A percentile compares a stretch with the other conserved stretches of the same genome.
Evolutionary conservation across 2,888 invertebrate genomes (phyloP).

Genomic region (Cistogaster globosa): DNA sequence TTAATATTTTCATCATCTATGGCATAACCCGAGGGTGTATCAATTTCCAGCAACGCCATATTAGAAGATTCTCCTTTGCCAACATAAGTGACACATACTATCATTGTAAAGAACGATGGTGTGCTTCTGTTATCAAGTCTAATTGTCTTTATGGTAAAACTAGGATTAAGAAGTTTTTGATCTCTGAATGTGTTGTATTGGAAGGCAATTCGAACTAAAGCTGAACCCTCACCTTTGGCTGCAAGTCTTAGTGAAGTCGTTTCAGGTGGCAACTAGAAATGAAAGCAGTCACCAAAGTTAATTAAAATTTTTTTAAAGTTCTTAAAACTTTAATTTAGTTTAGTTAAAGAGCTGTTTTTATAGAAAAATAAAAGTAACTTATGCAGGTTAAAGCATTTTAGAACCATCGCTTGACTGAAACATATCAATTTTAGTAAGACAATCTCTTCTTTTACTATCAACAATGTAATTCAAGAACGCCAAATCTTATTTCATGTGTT

Average conservation of each 20-base stretch:
- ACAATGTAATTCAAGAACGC: no score
- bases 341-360: no score
- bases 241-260: conserved; percentile 88
- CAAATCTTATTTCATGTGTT: no score
- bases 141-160: conserved; percentile 92
- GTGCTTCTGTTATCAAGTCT: conserved; percentile 84
- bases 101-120: conserved; percentile 90
- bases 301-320: no score
- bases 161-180: conserved; percentile 88
- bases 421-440: no score
- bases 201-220: conserved; percentile 90
- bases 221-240: conserved; percentile 92
- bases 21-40: conserved; percentile 94
- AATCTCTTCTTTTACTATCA: no score
- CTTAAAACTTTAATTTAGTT: no score
- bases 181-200: conserved; percentile 93
- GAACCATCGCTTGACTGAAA: no score
- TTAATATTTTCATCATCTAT: conserved; percentile 91
- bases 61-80: conserved; percentile 87
- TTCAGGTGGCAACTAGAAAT: conserved; percentile 76
- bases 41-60: conserved; percentile 95
- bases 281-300: not conserved
- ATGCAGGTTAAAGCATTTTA: no score
- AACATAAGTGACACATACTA: conserved; percentile 89
- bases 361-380: no score